A percentile compares a stretch with the other conserved stretches of the same genome.
phyloP scores from a whole-genome alignment of 2,888 invertebrate genomes.

The Ichneumoninae sp. region DNA sequence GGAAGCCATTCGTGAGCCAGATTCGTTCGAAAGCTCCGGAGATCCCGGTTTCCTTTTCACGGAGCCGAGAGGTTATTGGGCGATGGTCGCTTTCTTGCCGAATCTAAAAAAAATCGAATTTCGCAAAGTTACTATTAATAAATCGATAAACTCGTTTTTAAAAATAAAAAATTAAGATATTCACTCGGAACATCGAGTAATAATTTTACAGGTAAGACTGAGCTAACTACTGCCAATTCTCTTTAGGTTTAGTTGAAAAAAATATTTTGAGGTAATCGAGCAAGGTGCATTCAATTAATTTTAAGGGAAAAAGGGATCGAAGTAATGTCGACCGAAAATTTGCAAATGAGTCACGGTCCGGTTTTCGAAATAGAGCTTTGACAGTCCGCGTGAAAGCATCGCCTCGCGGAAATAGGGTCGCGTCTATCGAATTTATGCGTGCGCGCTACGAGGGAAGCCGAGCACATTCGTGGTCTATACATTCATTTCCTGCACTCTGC shows the following conservation, averaged over 20 bases:
- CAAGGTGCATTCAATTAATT: neutral
- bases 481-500: constrained; percentile 27
- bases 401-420: constrained; percentile 41
- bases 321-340: neutral
- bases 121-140: too few species aligned
- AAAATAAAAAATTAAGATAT: too few species aligned
- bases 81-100: neutral
- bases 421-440: constrained; percentile 35
- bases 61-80: neutral
- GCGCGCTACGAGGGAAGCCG: neutral
- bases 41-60: neutral
- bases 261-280: neutral
- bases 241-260: neutral
- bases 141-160: too few species aligned
- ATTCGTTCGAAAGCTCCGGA: neutral
- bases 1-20: neutral
- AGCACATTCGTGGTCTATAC: constrained; percentile 23
- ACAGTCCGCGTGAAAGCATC: neutral
- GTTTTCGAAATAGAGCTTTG: neutral
- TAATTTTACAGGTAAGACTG: too few species aligned
- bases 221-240: too few species aligned
- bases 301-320: neutral
- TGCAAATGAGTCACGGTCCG: neutral
- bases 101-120: neutral
- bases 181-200: too few species aligned